Percentiles rank a stretch among this genome's conserved stretches.
Conservation (phyloP, 2,797 vertebrate genomes). For the Scleropages formosus region DNA sequence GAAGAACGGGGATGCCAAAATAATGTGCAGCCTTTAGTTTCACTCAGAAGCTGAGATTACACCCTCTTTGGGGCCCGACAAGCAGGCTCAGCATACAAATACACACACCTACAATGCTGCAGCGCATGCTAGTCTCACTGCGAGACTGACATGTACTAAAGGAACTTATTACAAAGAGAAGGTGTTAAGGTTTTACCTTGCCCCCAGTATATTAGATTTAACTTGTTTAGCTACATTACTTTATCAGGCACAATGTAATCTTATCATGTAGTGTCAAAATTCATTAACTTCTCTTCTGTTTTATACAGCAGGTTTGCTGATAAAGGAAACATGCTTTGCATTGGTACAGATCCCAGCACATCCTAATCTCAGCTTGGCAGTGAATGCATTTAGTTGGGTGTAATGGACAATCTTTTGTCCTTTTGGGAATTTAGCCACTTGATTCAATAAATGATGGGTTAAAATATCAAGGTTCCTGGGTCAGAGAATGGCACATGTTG, state of each 20-base stretch:
- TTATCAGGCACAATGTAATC: background rate
- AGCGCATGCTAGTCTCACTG: constrained; percentile 60
- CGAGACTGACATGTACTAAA: constrained; percentile 42
- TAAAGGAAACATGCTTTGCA: constrained; percentile 48
- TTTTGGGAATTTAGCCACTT: no score
- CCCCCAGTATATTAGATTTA: constrained; percentile 5
- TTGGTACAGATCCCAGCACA: constrained; percentile 39
- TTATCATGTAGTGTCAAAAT: background rate
- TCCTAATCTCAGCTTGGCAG: constrained; percentile 37
- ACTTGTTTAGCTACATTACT: background rate
- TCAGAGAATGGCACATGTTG: background rate
- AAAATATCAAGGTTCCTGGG: constrained; percentile 27
- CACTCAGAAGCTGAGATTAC: constrained; percentile 94
- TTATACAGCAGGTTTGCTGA: constrained; percentile 45
- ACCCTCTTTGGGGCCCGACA: constrained; percentile 76
- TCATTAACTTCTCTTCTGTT: constrained; percentile 19
- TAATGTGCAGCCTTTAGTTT: constrained; percentile 87
- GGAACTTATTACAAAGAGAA: constrained; percentile 12
- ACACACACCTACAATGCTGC: constrained; percentile 57
- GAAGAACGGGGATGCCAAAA: constrained; percentile 71
- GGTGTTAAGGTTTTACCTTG: constrained; percentile 4
- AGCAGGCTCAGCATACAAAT: constrained; percentile 64
- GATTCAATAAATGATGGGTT: constrained; percentile 31
- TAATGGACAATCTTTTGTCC: background rate
- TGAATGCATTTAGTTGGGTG: constrained; percentile 28